These are phyloP conservation scores for Heteropelma amictum DNA, from an alignment of 2,888 invertebrate species.

Conservation along the genomic window DNA sequence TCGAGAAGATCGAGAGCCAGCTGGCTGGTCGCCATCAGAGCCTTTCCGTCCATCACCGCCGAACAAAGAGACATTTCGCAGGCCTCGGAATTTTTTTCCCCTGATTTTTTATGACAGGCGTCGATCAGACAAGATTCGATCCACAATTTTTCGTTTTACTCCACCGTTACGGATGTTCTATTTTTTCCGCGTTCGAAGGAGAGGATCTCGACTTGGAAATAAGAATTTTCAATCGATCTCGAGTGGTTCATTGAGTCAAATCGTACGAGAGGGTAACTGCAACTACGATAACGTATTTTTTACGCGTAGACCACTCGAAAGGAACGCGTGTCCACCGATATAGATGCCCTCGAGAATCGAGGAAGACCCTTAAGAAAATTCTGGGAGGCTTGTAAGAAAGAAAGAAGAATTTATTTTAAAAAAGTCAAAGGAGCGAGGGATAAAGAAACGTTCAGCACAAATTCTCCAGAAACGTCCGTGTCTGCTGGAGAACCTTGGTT, in stretches of 20 bases:
- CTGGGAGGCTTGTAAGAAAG: background rate
- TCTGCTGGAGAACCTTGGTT: background rate
- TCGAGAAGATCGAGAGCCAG: conserved; percentile 3
- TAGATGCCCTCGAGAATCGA: conserved; percentile 11
- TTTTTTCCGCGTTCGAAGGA: background rate
- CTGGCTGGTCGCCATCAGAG: conserved; percentile 35
- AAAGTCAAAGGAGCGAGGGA: conserved; percentile 10
- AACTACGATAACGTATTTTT: too few species aligned
- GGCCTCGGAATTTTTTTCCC: background rate
- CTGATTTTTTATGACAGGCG: background rate
- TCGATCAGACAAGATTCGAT: background rate
- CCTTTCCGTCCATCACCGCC: background rate
- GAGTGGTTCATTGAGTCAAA: conserved; percentile 34
- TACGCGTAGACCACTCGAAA: conserved; percentile 24
- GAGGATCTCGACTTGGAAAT: background rate
- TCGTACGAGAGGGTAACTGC: too few species aligned
- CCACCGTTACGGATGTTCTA: background rate
- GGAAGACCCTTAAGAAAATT: background rate
- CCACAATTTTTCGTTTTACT: background rate
- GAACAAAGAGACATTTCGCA: too few species aligned
- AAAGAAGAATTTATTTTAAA: conserved; percentile 28
- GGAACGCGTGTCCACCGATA: conserved; percentile 14
- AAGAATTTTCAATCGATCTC: conserved; percentile 31
- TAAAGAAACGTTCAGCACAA: background rate
- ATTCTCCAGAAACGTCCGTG: background rate